These are phyloP conservation scores for Dendropsophus ebraccatus DNA, from an alignment of 2,113 vertebrate species.

Conservation along the genomic window DNA sequence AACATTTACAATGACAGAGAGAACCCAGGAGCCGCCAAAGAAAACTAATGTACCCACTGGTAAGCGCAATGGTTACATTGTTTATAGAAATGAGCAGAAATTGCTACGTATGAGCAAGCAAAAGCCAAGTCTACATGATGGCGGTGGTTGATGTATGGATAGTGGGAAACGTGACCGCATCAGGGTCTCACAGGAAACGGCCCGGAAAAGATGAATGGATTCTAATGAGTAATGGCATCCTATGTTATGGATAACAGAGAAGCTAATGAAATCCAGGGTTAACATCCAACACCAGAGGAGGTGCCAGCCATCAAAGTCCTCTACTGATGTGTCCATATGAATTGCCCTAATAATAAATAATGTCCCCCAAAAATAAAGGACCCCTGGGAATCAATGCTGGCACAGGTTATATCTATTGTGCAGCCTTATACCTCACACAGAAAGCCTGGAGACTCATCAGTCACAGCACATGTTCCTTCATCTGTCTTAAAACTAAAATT, in stretches of 20 bases:
- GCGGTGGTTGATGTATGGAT: conserved; percentile 11
- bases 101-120: background rate
- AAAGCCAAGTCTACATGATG: conserved; percentile 7
- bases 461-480: background rate
- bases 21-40: conserved; percentile 4
- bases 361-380: background rate
- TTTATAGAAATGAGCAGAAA: background rate
- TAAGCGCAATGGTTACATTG: background rate
- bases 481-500: no score
- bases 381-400: background rate
- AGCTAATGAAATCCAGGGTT: background rate
- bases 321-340: background rate
- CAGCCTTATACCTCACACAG: background rate
- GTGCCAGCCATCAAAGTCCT: conserved; percentile 15
- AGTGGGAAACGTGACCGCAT: conserved; percentile 26
- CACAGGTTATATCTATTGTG: conserved; percentile 7
- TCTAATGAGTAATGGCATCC: conserved; percentile 28
- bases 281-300: background rate
- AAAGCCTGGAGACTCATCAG: background rate
- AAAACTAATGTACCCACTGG: background rate
- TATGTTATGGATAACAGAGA: conserved; percentile 12
- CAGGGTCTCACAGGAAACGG: conserved; percentile 32
- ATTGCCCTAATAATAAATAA: conserved; percentile 15
- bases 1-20: conserved; percentile 22
- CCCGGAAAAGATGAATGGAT: conserved; percentile 14